Evolutionary conservation across 1,140 invertebrate species (phyloP).

Genomic region (Halictus rubicundus): DNA sequence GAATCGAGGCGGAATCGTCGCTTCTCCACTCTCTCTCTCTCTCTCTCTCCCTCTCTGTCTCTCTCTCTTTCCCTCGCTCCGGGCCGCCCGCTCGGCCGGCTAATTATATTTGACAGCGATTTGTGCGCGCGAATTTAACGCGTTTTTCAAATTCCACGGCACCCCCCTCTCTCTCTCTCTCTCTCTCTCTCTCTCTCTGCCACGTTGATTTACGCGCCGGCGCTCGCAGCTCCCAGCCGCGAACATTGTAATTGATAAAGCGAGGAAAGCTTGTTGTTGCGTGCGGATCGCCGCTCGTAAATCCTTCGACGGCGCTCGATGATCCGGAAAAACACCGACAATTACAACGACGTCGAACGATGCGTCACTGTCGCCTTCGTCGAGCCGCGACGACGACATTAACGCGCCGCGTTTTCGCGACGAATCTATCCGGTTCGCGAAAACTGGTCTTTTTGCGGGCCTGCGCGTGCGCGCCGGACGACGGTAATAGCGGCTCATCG

Average conservation of each 20-base stretch:
- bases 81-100: not conserved
- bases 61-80: too few relatives aligned
- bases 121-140: constrained; percentile 33
- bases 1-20: not conserved
- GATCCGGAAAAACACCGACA: constrained; percentile 42
- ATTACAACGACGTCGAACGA: constrained; percentile 1
- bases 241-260: constrained; percentile 42
- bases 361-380: constrained; percentile 10
- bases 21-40: not conserved
- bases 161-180: too few relatives aligned
- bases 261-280: constrained; percentile 38
- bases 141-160: constrained; percentile 39
- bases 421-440: not conserved
- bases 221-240: not conserved
- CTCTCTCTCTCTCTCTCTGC: too few relatives aligned
- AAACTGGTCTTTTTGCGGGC: not conserved
- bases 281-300: constrained; percentile 15
- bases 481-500: not conserved
- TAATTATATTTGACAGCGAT: constrained; percentile 48
- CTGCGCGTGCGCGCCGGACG: not conserved
- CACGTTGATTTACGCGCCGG: constrained; percentile 31
- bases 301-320: constrained; percentile 12
- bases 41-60: not conserved
- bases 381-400: constrained; percentile 11
- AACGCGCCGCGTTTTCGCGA: not conserved